Conservation (phyloP, 2,888 invertebrate genomes). For the Helobdella robusta region DNA sequence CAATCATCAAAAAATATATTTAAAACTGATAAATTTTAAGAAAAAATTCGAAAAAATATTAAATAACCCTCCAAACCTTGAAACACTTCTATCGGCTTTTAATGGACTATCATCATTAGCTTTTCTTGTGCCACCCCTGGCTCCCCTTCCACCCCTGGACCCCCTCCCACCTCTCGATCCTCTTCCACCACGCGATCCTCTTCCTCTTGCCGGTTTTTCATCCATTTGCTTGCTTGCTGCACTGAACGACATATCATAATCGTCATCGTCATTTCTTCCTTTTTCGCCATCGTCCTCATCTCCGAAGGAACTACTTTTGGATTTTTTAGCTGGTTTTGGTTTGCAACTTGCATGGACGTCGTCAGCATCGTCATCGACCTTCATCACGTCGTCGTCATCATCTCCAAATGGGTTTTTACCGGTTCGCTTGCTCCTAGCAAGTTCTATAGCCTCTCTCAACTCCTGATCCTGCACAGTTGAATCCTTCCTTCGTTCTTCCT, state of each 20-base stretch:
- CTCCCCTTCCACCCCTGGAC: not conserved
- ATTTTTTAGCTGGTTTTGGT: not conserved
- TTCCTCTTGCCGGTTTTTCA: constrained; percentile 3
- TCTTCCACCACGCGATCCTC: constrained; percentile 18
- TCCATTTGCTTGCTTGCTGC: constrained; percentile 16
- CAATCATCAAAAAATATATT: too few species aligned
- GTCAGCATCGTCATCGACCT: constrained; percentile 14
- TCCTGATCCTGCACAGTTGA: constrained; percentile 39
- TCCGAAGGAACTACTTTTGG: not conserved
- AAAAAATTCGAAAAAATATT: too few species aligned
- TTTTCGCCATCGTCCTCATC: not conserved
- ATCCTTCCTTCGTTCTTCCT: constrained; percentile 45
- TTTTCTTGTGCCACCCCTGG: not conserved
- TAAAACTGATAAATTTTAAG: too few species aligned
- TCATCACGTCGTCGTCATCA: constrained; percentile 9
- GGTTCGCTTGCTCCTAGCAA: constrained; percentile 12
- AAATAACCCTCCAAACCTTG: too few species aligned
- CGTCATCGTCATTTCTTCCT: not conserved
- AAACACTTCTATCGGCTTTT: not conserved
- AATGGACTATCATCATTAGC: not conserved
- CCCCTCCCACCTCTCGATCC: constrained; percentile 6
- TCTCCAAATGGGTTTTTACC: not conserved
- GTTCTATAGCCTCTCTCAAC: constrained; percentile 37
- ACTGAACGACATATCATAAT: too few species aligned
- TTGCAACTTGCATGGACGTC: not conserved